Conservation (phyloP, 2,797 vertebrate species). For the Chelon auratus region DNA sequence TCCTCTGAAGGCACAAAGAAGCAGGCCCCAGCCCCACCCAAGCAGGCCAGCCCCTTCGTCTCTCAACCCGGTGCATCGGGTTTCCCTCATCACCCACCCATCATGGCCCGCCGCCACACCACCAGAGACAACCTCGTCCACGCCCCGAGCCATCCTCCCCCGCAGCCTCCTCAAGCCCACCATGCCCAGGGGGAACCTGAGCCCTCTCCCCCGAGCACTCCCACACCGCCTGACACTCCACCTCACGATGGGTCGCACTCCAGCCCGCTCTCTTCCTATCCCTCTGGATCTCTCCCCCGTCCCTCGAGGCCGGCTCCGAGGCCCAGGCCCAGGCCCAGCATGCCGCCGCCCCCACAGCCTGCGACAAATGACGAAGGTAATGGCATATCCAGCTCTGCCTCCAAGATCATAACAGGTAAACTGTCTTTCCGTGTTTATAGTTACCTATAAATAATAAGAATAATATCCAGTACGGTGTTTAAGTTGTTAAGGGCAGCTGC, state of each 20-base stretch:
- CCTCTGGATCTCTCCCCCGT: conserved; percentile 86
- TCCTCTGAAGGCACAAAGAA: conserved; percentile 91
- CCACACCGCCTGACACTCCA: conserved; percentile 90
- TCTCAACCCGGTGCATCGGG: conserved; percentile 62
- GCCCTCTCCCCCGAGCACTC: conserved; percentile 88
- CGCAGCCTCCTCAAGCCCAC: conserved; percentile 87
- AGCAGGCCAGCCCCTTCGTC: conserved; percentile 80
- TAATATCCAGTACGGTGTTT: too few relatives aligned
- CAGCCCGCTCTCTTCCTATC: conserved; percentile 53
- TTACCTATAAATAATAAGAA: background rate
- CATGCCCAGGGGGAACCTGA: conserved; percentile 74
- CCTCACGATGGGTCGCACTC: conserved; percentile 71
- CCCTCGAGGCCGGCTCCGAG: conserved; percentile 91
- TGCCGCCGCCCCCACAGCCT: conserved; percentile 93
- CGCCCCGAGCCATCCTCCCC: conserved; percentile 93
- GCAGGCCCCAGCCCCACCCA: conserved; percentile 88
- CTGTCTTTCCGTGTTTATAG: background rate
- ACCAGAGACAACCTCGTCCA: conserved; percentile 88
- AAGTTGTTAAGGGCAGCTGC: too few relatives aligned
- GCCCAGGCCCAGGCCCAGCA: conserved; percentile 88
- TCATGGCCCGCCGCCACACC: conserved; percentile 84
- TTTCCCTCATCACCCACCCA: conserved; percentile 71
- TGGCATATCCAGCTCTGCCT: conserved; percentile 81
- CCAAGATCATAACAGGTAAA: conserved; percentile 93
- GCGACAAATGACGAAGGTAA: conserved; percentile 76